phyloP scores from a whole-genome alignment of 2,888 invertebrate species.

The Xanthorhoe designata region DNA sequence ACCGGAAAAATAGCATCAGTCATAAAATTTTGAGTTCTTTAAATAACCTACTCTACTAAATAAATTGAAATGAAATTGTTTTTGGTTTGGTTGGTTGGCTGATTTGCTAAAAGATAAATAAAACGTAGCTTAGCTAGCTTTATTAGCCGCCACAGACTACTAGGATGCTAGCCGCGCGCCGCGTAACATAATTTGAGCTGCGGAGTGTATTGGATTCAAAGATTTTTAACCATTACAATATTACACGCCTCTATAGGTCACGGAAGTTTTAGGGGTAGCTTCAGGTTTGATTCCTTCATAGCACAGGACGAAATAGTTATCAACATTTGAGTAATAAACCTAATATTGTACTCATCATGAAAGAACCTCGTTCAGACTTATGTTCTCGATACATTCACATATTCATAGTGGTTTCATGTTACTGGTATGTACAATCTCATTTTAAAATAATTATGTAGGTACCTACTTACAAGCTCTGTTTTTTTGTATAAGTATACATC shows the following conservation, averaged over 20 bases:
- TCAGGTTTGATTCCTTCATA: not conserved
- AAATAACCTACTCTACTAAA: not conserved
- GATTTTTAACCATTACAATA: not conserved
- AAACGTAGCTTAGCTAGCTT: too few relatives aligned
- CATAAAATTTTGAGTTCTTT: not conserved
- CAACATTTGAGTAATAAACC: not conserved
- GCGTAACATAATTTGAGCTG: not conserved
- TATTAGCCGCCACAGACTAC: too few relatives aligned
- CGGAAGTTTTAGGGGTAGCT: not conserved
- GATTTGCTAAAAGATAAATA: not conserved
- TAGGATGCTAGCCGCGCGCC: too few relatives aligned
- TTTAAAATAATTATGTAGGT: not conserved
- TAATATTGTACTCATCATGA: constrained; percentile 58
- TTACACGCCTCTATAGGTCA: not conserved
- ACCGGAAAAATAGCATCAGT: not conserved
- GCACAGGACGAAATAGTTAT: not conserved
- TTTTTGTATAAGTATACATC: too few relatives aligned
- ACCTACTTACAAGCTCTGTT: too few relatives aligned
- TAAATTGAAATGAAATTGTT: too few relatives aligned
- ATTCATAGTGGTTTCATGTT: constrained; percentile 89
- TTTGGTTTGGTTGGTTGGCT: not conserved
- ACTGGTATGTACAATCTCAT: constrained; percentile 87
- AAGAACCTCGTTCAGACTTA: constrained; percentile 66
- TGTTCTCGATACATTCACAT: constrained; percentile 89
- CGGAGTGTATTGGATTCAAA: not conserved